These are phyloP conservation scores for Heterodera schachtii DNA, from an alignment of 1,140 invertebrate species.

Conservation along the genomic window DNA sequence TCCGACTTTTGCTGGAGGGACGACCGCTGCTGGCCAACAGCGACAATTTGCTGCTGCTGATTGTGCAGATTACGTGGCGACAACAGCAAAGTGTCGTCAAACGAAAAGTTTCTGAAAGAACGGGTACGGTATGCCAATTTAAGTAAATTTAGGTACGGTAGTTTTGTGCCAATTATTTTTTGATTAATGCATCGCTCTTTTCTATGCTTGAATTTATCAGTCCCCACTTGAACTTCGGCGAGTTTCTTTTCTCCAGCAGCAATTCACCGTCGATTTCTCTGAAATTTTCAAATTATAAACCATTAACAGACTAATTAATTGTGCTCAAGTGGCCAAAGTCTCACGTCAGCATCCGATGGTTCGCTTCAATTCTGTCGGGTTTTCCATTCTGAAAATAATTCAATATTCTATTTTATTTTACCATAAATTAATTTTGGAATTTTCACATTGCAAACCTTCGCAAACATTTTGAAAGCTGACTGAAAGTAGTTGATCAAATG, in stretches of 20 bases:
- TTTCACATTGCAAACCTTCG: constrained; percentile 72
- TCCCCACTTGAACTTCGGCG: constrained; percentile 48
- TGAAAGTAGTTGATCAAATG: constrained; percentile 91
- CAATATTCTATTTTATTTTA: background rate
- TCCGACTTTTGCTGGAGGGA: constrained; percentile 3
- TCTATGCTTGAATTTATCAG: background rate
- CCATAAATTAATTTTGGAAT: no score
- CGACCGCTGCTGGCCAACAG: background rate
- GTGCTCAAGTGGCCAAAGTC: background rate
- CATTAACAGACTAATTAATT: background rate
- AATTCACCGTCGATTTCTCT: constrained; percentile 57
- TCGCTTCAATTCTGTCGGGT: constrained; percentile 96
- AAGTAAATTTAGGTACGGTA: no score
- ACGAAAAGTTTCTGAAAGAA: constrained; percentile 32
- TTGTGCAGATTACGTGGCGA: constrained; percentile 35
- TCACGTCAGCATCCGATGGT: constrained; percentile 72
- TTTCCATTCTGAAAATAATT: constrained; percentile 78
- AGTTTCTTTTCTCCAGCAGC: constrained; percentile 46
- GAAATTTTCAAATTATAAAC: constrained; percentile 22
- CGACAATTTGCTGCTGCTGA: constrained; percentile 15
- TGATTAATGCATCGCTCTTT: background rate
- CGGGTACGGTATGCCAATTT: no score
- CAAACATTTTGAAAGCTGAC: constrained; percentile 91
- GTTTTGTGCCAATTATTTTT: no score
- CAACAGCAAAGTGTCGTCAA: constrained; percentile 54